Base-by-base conservation (phyloP, 53 echinoderm and acorn worm species). In the Zoroaster sp. region DNA sequence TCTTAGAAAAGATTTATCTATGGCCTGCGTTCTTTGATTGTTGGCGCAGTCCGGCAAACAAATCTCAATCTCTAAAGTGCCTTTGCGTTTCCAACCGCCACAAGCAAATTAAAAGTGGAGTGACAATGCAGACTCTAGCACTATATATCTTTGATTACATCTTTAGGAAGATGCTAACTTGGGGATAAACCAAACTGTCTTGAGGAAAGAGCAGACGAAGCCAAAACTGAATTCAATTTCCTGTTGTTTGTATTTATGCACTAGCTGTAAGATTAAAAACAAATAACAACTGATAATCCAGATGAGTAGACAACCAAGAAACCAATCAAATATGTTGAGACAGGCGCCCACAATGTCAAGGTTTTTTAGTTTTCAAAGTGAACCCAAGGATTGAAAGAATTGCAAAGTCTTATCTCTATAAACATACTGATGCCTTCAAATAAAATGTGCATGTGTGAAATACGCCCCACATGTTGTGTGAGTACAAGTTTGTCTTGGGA, bases 31-130 rank as follows among this genome's bases (percentile, higher is more conserved):
- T 34, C 33, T 76, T 33, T 47, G 31, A 76, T 33, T 0, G 52
- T 2, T 76, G 52, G 76, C 34, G 76, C 31, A 31, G 51, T 51
- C 46, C 34, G 28, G 51, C 76, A 76, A 76, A 76, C 76, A 76
- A 25, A 28, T 30, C 47, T 31, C 76, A 76, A 76, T 49, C 74
- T 21, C 40, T 76, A 46, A 76, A 76, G 76, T 76, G 76, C 76
- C 76, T 49, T 13, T 17, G 76, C 35, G 76, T 76, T 76, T 34
- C 46, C 76, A 32, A 46, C 18, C 74, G 74, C 42, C 31, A 49
- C 30, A 32, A 34, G 76, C 25, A 76, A 76, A 76, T 76, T 76
- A 49, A 76, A 76, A 54, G 28, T 21, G 28, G 63, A 59, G 63
- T 59, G 63, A 59, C 63, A 59, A 25, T 28, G 8, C 28, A 21